Evolutionary conservation across 2,888 invertebrate species (phyloP), one percentile per base, ranked within the genome.

Genomic region (Bombylius major): DNA sequence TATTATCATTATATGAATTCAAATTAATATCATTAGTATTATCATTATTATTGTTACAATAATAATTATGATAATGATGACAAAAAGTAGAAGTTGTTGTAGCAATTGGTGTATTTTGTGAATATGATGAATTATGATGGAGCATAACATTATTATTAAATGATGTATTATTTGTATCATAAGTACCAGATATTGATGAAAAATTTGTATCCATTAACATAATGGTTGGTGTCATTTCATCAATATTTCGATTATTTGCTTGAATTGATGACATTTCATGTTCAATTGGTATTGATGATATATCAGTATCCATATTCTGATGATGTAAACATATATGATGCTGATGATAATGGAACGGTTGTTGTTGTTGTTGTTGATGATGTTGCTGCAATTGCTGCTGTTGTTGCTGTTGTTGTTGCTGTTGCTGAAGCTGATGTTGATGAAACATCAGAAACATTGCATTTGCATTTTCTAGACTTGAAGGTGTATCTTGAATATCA

Each of bases 171-270:
- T 45, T 46, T 34, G 44, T 46, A 51, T 53, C 39, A 69, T 70
- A 71, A 65, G 67, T 71, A 73, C 73, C 73, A 66, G 70, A 67
- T 58, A 62, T 62, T 58, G 64, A 59, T 56, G 64, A 53, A 56
- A 64, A 64, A 68, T 72, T 71, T 59, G 69, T 66, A 61, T 72
- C 72, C 68, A 71, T 64, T 64, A 69, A 66, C 50, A 55, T 55
- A 44, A 55, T 55, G 32, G 53, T 46, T 23, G 23, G 23, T 23
- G 23, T 3, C 23, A 23, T 23, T 23, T 23, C 23, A 23, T 3
- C 23, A 23, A 23, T 23, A 46, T 42, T 55, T 13, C 31, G 42
- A 33, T 54, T 42, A 45, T 54, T 39, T 4, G 48, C 49, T 32
- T 54, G 49, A 33, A 48, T 42, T 2, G 54, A 33, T 12, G 32